These are phyloP conservation scores for Pycnonotus jocosus DNA, from an alignment of 2,113 vertebrate genomes.

Conservation along the genomic window DNA sequence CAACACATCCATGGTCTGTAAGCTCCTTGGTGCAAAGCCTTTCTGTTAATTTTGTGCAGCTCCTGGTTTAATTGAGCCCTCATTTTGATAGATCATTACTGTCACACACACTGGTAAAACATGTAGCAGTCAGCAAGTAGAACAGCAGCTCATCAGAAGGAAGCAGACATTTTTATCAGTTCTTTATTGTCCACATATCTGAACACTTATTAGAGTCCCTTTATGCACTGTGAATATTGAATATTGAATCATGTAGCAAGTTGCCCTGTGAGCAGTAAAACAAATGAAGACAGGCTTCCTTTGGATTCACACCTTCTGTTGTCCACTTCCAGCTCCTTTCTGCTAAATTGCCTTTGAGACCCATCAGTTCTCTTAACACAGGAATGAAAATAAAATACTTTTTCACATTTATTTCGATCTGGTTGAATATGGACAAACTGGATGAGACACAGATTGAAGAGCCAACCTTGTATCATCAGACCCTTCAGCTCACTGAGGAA, in stretches of 20 bases:
- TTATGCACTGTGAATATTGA: neutral
- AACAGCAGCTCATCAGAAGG: neutral
- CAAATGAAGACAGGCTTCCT: neutral
- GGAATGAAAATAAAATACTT: neutral
- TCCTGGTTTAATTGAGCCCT: neutral
- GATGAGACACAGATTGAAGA: neutral
- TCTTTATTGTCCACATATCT: neutral
- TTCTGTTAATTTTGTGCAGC: neutral
- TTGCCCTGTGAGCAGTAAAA: neutral
- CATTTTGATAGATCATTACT: neutral
- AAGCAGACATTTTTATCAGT: neutral
- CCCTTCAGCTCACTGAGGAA: neutral
- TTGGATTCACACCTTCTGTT: neutral
- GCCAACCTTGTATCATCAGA: neutral
- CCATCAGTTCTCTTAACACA: neutral
- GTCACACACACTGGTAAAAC: neutral
- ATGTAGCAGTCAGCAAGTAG: neutral
- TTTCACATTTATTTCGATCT: neutral
- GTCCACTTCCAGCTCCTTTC: neutral
- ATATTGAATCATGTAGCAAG: neutral
- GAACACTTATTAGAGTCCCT: neutral
- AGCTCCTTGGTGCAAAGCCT: neutral
- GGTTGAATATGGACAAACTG: neutral
- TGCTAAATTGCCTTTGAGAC: neutral
- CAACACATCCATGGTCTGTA: neutral